Evolutionary conservation across 23 tunicate genomes (phyloP), one percentile per base, ranked within the genome.

Genomic region (Oikopleura albicans): DNA sequence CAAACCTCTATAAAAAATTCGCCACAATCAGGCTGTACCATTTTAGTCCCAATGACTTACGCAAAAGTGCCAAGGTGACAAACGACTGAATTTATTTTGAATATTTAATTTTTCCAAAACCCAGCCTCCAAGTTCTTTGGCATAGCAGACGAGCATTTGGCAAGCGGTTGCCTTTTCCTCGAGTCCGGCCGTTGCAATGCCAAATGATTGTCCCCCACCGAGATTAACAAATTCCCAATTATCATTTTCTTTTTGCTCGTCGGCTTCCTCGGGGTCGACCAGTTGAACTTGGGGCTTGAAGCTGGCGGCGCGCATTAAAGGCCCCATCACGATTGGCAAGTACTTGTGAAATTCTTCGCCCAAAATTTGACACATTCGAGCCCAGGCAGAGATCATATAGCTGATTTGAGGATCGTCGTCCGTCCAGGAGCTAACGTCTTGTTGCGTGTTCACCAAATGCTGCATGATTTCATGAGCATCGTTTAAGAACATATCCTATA

Each of bases 341-440:
- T 95, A 95, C 39, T 91, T 86, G 37, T 91, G 90, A 84, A 95
- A 95, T 34, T 87, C 76, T 39, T 88, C 88, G 0, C 99, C 99
- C 39, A 95, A 84, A 40, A 95, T 84, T 63, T 95, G 91, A 90
- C 99, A 95, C 87, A 95, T 91, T 83, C 99, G 91, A 2, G 99
- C 91, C 99, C 99, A 95, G 0, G 99, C 99, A 75, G 90, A 89
- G 40, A 95, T 95, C 99, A 95, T 95, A 86, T 95, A 95, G 4
- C 92, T 85, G 4, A 95, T 89, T 84, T 95, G 97, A 8, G 99
- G 99, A 79, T 95, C 99, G 57, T 95, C 99, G 56, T 91, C 95
- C 40, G 91, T 90, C 99, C 99, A 95, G 39, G 96, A 91, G 29
- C 87, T 89, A 22, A 91, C 89, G 84, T 95, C 91, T 0, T 89